phyloP scores from a whole-genome alignment of 2,888 invertebrate genomes.

The Hirtodrosophila histrioides region DNA sequence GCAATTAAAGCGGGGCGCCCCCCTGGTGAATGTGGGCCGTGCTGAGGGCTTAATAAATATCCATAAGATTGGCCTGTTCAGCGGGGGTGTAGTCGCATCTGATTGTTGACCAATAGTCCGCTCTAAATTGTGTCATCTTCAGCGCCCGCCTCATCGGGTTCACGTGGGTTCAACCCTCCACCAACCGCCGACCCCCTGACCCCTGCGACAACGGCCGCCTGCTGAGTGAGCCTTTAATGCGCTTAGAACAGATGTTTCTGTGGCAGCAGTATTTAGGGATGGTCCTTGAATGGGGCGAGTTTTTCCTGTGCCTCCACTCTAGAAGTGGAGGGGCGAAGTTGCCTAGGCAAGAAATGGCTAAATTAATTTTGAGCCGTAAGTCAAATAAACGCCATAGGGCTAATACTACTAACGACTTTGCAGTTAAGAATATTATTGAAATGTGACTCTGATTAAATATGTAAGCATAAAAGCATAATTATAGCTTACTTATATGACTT shows the following conservation, averaged over 20 bases:
- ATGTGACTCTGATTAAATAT: not conserved
- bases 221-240: slow-evolving; percentile 63
- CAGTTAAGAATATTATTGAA: slow-evolving; percentile 12
- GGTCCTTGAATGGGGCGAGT: not conserved
- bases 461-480: no score
- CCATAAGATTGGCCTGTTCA: slow-evolving; percentile 21
- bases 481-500: no score
- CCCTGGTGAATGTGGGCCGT: slow-evolving; percentile 36
- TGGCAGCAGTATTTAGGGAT: slow-evolving; percentile 40
- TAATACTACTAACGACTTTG: slow-evolving; percentile 22
- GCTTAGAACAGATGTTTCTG: slow-evolving; percentile 69
- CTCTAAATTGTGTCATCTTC: slow-evolving; percentile 69
- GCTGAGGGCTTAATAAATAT: slow-evolving; percentile 63
- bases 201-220: slow-evolving; percentile 11
- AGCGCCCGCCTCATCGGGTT: slow-evolving; percentile 47
- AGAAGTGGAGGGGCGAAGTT: no score
- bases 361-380: slow-evolving; percentile 39
- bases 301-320: not conserved
- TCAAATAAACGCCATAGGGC: slow-evolving; percentile 34
- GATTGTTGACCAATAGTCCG: slow-evolving; percentile 49
- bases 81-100: slow-evolving; percentile 29
- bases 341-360: slow-evolving; percentile 7
- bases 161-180: slow-evolving; percentile 33
- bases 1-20: slow-evolving; percentile 61
- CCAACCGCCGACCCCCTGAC: slow-evolving; percentile 14